Evolutionary conservation across 2,113 vertebrate species (phyloP).

Genomic region (Anser brachyrhynchus): DNA sequence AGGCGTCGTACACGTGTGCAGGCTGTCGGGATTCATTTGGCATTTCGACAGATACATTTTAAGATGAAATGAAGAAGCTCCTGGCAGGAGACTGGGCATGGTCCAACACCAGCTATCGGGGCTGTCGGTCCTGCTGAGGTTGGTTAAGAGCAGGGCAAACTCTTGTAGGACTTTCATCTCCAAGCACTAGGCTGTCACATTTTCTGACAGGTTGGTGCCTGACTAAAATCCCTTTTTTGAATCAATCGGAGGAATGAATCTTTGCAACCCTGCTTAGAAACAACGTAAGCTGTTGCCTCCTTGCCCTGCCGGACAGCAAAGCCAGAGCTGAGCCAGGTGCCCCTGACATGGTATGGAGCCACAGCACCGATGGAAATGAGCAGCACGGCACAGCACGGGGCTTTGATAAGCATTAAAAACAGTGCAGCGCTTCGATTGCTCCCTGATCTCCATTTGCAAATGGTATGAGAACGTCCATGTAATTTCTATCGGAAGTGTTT

Average conservation of each 20-base stretch:
- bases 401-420: not conserved
- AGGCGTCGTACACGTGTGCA: fast-evolving
- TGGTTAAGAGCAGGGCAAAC: not conserved
- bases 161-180: conserved; percentile 19
- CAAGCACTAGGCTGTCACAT: not conserved
- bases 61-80: not conserved
- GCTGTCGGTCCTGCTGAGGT: not conserved
- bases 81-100: not conserved
- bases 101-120: not conserved
- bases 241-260: conserved; percentile 34
- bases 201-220: not conserved
- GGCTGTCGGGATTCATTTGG: not conserved
- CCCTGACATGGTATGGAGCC: not conserved
- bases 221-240: not conserved
- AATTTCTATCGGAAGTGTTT: not conserved
- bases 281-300: not conserved
- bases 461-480: not conserved
- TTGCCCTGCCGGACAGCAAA: not conserved
- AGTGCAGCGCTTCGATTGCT: not conserved
- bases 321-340: not conserved
- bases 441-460: not conserved
- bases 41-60: not conserved
- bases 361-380: not conserved
- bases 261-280: not conserved
- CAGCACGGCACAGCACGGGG: not conserved